Evolutionary conservation across 2,113 vertebrate genomes (phyloP).

Genomic region (Corythornis cristatus): DNA sequence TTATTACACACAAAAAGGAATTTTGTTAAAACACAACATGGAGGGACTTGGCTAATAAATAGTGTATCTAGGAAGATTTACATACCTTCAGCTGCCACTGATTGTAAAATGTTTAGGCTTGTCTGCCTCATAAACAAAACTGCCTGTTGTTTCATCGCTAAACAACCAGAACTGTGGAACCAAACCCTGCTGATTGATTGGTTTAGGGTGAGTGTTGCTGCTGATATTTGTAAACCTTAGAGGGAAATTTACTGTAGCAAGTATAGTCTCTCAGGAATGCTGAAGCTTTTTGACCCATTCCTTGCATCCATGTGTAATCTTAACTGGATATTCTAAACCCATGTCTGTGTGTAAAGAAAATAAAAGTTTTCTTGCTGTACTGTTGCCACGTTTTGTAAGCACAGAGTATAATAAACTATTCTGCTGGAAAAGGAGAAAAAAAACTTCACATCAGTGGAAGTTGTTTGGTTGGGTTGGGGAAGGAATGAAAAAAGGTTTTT

Average conservation of each 20-base stretch:
- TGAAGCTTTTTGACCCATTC: background rate
- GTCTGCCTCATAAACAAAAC: background rate
- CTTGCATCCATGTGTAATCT: background rate
- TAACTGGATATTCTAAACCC: background rate
- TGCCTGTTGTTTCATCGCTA: background rate
- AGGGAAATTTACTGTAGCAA: background rate
- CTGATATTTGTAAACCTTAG: background rate
- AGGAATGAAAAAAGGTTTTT: background rate
- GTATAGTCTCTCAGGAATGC: background rate
- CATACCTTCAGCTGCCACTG: background rate
- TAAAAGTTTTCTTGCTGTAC: background rate
- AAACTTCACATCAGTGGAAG: background rate
- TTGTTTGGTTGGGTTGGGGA: background rate
- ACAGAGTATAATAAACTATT: background rate
- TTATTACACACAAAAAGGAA: background rate
- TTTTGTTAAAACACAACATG: background rate
- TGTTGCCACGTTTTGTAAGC: background rate
- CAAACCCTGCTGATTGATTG: background rate
- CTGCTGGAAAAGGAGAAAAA: background rate
- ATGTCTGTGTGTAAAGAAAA: background rate
- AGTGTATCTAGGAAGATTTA: background rate
- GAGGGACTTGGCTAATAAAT: background rate
- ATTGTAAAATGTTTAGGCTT: background rate
- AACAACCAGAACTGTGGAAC: background rate
- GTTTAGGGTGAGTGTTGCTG: background rate